A percentile compares a stretch with the other conserved stretches of the same genome.
Conservation (phyloP, 2,113 vertebrate genomes). For the Hypocryptadius cinnamomeus region DNA sequence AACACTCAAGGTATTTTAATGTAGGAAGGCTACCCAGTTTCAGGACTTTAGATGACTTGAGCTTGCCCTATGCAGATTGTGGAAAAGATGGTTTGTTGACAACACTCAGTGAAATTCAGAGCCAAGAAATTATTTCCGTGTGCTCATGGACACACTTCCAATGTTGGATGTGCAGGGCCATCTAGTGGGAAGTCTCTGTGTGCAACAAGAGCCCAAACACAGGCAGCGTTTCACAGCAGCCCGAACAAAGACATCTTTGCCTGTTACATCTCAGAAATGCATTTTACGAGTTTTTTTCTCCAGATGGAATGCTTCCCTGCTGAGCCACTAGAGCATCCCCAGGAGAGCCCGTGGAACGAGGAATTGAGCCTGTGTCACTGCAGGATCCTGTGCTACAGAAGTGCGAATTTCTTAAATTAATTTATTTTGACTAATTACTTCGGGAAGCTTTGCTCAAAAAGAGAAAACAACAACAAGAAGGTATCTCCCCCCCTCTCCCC, state of each 20-base stretch:
- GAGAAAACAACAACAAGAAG: not conserved
- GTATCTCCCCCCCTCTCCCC: no score
- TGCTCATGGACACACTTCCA: not conserved
- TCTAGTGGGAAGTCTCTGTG: slow-evolving; percentile 13
- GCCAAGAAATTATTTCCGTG: not conserved
- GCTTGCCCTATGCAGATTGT: not conserved
- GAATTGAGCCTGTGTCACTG: not conserved
- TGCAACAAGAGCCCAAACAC: not conserved
- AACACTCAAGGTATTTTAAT: not conserved
- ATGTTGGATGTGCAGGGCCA: slow-evolving; percentile 29
- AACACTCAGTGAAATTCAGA: not conserved
- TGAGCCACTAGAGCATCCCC: not conserved
- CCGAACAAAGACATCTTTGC: not conserved
- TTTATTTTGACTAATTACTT: not conserved
- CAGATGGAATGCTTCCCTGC: not conserved
- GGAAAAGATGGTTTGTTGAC: not conserved
- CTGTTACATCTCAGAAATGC: not conserved
- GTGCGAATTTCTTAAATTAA: not conserved
- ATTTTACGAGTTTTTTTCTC: not conserved
- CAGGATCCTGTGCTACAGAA: not conserved
- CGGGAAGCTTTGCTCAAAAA: not conserved
- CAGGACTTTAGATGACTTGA: not conserved
- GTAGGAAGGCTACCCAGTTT: not conserved
- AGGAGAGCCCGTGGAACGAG: not conserved
- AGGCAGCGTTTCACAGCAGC: not conserved